Evolutionary conservation across 2,888 invertebrate genomes (phyloP).

Genomic region (Lithophane leautieri): DNA sequence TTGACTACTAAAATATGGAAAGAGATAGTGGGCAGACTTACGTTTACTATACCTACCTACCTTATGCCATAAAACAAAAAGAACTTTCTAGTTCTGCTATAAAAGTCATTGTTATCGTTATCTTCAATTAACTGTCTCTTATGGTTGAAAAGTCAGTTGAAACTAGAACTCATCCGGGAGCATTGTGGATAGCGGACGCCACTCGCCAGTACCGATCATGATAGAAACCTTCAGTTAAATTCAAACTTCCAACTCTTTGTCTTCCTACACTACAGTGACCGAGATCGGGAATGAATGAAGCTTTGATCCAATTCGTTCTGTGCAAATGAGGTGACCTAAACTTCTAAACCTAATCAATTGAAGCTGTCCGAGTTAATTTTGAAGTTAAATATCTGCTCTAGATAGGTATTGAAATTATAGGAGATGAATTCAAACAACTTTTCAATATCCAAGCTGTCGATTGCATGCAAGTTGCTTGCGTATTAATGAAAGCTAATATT

Average conservation of each 20-base stretch:
- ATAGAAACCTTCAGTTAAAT: slow-evolving; percentile 25
- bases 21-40: not conserved
- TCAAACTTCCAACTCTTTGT: slow-evolving; percentile 11
- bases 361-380: too few relatives aligned
- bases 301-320: slow-evolving; percentile 26
- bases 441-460: too few relatives aligned
- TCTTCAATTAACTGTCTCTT: not conserved
- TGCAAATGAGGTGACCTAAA: slow-evolving; percentile 24
- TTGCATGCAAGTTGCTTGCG: not conserved
- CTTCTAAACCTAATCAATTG: not conserved
- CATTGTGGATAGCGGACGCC: not conserved
- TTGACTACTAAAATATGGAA: slow-evolving; percentile 4
- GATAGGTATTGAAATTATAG: not conserved
- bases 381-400: not conserved
- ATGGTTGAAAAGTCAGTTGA: slow-evolving; percentile 19
- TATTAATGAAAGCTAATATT: not conserved
- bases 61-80: not conserved
- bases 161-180: slow-evolving; percentile 19
- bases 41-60: not conserved
- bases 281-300: slow-evolving; percentile 19
- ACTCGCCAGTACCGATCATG: not conserved
- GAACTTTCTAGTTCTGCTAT: not conserved
- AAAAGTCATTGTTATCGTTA: slow-evolving; percentile 4
- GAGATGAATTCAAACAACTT: not conserved
- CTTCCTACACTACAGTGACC: not conserved